Evolutionary conservation across 2,113 vertebrate genomes (phyloP), one percentile per base, ranked within the genome.

Genomic region (Albula glossodonta): DNA sequence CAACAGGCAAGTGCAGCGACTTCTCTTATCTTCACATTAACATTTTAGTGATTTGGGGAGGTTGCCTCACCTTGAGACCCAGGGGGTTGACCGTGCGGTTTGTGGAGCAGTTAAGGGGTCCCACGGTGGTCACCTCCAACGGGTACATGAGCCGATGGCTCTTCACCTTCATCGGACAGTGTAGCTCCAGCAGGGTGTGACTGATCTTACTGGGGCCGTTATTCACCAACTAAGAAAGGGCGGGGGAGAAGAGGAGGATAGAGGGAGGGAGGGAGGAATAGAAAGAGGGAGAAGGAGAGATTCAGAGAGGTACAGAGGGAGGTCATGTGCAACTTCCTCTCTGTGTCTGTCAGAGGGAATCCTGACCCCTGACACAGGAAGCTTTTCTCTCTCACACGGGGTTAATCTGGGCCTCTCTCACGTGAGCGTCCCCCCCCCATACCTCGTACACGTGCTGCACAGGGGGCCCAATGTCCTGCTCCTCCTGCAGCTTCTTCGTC

Each of bases 401-500:
- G 60, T 19, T 48, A 41, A 41, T 41, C 31, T 41, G 31, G 31
- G 31, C 31, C 31, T 41, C 31, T 41, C 31, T 41, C 31, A 41
- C 31, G 31, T 41, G 31, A 41, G 31, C 31, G 31, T 41, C 31
- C 31, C 0, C 31, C 31, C 31, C 79, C 63, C 93, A 92, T 92
- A 98, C 98, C 96, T 98, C 97, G 70, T 97, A 98, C 81, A 98
- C 94, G 51, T 98, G 97, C 85, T 96, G 95, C 82, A 97, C 95
- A 2, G 92, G 91, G 0, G 97, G 98, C 57, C 97, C 97, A 0
- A 97, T 87, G 0, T 97, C 96, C 88, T 93, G 91, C 88, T 97
- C 97, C 78, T 91, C 90, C 66, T 82, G 91, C 0, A 91, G 92
- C 78, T 56, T 93, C 84, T 94, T 96, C 91, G 88, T 93, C 63